Evolutionary conservation across 2,113 vertebrate genomes (phyloP).

Genomic region (Pangasianodon hypophthalmus): DNA sequence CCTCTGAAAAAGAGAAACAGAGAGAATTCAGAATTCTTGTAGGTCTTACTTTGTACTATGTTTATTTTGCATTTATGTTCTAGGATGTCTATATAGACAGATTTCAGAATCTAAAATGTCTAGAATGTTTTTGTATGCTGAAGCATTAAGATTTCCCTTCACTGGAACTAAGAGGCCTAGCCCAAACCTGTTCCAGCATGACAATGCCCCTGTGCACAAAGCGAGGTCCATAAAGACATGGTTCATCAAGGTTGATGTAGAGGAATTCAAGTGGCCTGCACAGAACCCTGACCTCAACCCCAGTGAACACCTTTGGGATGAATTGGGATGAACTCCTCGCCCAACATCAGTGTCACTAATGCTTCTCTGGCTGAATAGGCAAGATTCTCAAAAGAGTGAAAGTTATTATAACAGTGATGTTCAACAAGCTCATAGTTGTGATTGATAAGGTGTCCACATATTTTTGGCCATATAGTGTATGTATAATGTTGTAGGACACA

Average conservation of each 20-base stretch:
- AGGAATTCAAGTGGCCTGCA: not conserved
- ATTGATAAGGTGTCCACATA: not conserved
- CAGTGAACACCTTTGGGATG: not conserved
- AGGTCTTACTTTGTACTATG: not conserved
- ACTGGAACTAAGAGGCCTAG: not conserved
- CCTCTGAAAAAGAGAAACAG: conserved; percentile 72
- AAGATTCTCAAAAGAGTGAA: not conserved
- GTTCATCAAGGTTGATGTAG: not conserved
- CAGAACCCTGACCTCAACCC: not conserved
- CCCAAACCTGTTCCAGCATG: not conserved
- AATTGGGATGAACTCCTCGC: not conserved
- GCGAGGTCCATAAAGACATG: not conserved
- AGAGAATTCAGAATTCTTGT: not conserved
- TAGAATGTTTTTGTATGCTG: not conserved
- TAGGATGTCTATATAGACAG: not conserved
- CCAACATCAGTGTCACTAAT: not conserved
- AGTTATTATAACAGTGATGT: not conserved
- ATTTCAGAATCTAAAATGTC: not conserved
- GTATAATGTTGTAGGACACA: not conserved
- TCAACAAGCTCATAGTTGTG: not conserved
- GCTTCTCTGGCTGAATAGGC: not conserved
- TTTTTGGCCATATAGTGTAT: not conserved
- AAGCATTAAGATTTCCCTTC: not conserved
- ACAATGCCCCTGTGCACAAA: not conserved
- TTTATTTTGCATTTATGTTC: not conserved